Conservation (phyloP, 1,140 invertebrate species). For the Penaeus japonicus region DNA sequence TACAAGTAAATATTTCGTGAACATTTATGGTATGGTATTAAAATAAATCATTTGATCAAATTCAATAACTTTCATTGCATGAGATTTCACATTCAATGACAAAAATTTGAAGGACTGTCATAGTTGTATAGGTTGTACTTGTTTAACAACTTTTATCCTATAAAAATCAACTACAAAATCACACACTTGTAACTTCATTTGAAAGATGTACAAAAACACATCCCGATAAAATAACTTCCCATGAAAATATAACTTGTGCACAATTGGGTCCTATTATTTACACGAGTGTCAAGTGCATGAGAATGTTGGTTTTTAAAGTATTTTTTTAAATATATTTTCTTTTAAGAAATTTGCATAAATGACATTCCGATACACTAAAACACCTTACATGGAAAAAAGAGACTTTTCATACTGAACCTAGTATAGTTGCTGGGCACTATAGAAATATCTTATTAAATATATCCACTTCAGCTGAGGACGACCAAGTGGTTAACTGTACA, state of each 20-base stretch:
- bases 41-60: slow-evolving; percentile 53
- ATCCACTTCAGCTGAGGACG: slow-evolving; percentile 3
- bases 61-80: slow-evolving; percentile 50
- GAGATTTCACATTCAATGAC: slow-evolving; percentile 13
- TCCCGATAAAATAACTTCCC: slow-evolving; percentile 33
- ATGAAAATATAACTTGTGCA: slow-evolving; percentile 48
- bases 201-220: slow-evolving; percentile 37
- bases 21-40: slow-evolving; percentile 51
- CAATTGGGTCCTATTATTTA: slow-evolving; percentile 15
- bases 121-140: slow-evolving; percentile 50
- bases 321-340: not conserved
- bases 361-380: not conserved
- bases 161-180: slow-evolving; percentile 54
- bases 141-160: slow-evolving; percentile 47
- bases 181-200: slow-evolving; percentile 16
- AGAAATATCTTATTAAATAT: not conserved
- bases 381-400: not conserved
- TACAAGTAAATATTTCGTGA: slow-evolving; percentile 30
- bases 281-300: slow-evolving; percentile 32
- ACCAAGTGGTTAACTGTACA: not conserved
- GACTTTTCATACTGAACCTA: not conserved
- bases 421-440: not conserved
- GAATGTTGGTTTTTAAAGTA: slow-evolving; percentile 16
- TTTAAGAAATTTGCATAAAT: not conserved
- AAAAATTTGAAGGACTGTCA: not conserved